Percentiles rank a stretch among this genome's conserved stretches.
Evolutionary conservation across 2,797 vertebrate genomes (phyloP).

Genomic region (Periparus ater): DNA sequence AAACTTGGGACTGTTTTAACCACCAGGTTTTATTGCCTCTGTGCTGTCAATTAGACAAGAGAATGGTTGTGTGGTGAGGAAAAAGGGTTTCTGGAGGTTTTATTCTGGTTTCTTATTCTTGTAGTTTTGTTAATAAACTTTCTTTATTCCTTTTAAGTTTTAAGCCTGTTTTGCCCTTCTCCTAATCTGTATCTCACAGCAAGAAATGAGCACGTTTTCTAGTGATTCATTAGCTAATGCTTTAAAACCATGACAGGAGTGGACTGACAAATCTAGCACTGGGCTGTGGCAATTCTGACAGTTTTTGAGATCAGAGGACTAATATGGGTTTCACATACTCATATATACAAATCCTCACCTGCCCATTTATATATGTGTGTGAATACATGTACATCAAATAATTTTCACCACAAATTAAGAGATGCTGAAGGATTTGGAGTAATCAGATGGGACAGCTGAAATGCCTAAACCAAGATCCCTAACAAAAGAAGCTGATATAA

Average conservation of each 20-base stretch:
- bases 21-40: no score
- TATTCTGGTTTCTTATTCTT: no score
- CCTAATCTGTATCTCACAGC: no score
- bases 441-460: neutral
- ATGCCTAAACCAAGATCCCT: neutral
- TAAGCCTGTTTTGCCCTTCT: no score
- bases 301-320: neutral
- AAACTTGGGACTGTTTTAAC: no score
- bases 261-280: neutral
- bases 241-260: neutral
- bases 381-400: neutral
- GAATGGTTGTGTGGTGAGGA: no score
- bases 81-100: no score
- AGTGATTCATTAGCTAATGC: no score
- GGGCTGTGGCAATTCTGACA: neutral
- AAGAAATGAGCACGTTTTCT: no score
- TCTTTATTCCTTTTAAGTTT: no score
- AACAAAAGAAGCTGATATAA: neutral
- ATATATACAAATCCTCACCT: neutral
- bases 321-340: neutral
- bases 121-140: no score
- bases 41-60: no score
- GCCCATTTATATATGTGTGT: neutral
- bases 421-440: neutral
- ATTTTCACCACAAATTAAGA: neutral